A percentile compares a stretch with the other conserved stretches of the same genome.
These are phyloP conservation scores for Himantopus leucocephalus DNA, from an alignment of 2,113 vertebrate genomes.

Conservation along the genomic window DNA sequence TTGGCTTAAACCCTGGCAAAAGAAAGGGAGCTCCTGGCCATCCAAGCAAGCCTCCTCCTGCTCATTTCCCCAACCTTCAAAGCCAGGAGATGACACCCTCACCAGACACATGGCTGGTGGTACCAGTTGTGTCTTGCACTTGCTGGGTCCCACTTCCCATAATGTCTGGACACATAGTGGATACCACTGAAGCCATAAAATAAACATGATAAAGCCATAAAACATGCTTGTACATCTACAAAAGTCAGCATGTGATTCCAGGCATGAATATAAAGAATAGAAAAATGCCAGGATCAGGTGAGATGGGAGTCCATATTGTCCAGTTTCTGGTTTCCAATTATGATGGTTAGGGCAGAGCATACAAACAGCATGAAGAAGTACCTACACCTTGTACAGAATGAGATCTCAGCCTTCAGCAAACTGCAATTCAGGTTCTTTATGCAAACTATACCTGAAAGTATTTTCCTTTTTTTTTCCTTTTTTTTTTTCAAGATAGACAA, in stretches of 20 bases:
- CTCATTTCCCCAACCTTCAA: background rate
- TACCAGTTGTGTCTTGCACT: background rate
- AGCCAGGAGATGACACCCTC: background rate
- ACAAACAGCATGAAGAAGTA: background rate
- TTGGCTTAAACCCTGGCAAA: background rate
- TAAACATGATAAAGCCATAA: background rate
- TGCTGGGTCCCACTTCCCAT: background rate
- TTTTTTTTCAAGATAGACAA: background rate
- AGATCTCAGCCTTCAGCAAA: background rate
- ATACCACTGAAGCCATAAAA: background rate
- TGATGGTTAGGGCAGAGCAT: background rate
- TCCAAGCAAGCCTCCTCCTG: background rate
- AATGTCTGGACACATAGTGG: background rate
- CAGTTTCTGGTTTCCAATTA: background rate
- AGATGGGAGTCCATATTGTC: background rate
- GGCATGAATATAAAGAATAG: background rate
- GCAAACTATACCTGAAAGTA: background rate
- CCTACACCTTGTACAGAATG: background rate
- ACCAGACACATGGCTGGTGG: background rate
- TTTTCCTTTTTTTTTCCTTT: background rate
- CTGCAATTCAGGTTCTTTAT: background rate
- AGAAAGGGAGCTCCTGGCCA: background rate
- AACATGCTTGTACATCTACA: background rate
- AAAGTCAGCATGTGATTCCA: background rate
- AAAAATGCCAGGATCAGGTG: background rate